A percentile compares a stretch with the other conserved stretches of the same genome.
These are phyloP conservation scores for Armadillidium nasatum DNA, from an alignment of 1,140 invertebrate genomes.

Conservation along the genomic window DNA sequence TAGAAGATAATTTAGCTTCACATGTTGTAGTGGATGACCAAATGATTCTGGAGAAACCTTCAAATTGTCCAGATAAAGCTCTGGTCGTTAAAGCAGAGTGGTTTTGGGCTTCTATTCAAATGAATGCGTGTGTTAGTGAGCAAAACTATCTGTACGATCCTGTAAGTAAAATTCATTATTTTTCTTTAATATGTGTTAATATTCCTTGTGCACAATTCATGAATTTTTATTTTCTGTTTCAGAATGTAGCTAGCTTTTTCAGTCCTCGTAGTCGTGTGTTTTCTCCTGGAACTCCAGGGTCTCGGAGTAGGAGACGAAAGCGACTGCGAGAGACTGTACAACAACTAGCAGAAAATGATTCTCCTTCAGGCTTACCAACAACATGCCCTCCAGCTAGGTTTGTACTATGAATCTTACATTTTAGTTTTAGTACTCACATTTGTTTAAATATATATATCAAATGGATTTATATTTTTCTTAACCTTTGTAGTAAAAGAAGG, in stretches of 20 bases:
- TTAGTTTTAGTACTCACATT: neutral
- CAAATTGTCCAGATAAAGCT: constrained; percentile 42
- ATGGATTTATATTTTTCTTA: constrained; percentile 4
- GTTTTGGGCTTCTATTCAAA: constrained; percentile 97
- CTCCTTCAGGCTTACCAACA: constrained; percentile 21
- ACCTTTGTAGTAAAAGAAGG: constrained; percentile 54
- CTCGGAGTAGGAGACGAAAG: constrained; percentile 50
- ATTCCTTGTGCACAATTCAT: neutral
- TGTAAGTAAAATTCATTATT: neutral
- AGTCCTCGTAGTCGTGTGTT: constrained; percentile 28
- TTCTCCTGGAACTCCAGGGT: constrained; percentile 45
- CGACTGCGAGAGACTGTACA: constrained; percentile 52
- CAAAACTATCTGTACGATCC: constrained; percentile 63
- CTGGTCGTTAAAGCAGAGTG: constrained; percentile 84
- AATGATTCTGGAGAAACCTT: constrained; percentile 39
- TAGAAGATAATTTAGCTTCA: constrained; percentile 39
- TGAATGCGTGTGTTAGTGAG: constrained; percentile 85
- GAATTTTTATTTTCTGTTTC: neutral
- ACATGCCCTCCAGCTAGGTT: constrained; percentile 30
- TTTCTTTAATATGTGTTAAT: neutral
- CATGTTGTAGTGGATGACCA: constrained; percentile 43
- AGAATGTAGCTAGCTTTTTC: constrained; percentile 27
- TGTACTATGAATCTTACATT: neutral
- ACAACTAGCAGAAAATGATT: constrained; percentile 50
- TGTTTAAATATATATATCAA: neutral